A percentile compares a stretch with the other conserved stretches of the same genome.
These are phyloP conservation scores for Plemyria rubiginata DNA, from an alignment of 2,888 invertebrate genomes.

Conservation along the genomic window DNA sequence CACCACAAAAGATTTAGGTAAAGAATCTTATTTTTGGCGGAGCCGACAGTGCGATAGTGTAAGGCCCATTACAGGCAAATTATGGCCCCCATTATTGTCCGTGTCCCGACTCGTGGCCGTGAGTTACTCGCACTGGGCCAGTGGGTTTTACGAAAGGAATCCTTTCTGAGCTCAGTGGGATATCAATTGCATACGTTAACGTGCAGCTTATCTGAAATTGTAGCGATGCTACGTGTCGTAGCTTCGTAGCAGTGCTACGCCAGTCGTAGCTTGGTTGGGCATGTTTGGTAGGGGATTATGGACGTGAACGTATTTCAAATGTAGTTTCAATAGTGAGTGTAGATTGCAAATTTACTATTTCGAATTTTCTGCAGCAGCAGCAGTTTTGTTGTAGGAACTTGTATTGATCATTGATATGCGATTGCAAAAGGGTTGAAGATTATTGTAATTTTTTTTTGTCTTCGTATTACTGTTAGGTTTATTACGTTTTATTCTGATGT, in stretches of 20 bases:
- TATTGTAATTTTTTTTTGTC: background rate
- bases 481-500: background rate
- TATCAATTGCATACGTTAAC: conserved; percentile 45
- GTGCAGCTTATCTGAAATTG: conserved; percentile 37
- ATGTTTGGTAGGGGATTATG: background rate
- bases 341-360: no score
- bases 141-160: conserved; percentile 77
- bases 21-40: conserved; percentile 79
- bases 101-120: conserved; percentile 70
- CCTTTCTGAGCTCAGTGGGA: conserved; percentile 53
- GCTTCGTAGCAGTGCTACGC: conserved; percentile 8
- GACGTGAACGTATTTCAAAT: background rate
- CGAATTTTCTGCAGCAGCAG: no score
- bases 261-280: conserved; percentile 6
- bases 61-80: conserved; percentile 74
- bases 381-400: no score
- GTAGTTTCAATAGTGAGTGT: background rate
- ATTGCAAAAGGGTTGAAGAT: background rate
- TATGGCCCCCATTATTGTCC: conserved; percentile 80
- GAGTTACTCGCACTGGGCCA: conserved; percentile 77
- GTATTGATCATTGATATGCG: no score
- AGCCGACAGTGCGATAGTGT: conserved; percentile 82
- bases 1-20: conserved; percentile 59
- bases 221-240: conserved; percentile 16
- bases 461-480: background rate